Percentiles rank a stretch among this genome's conserved stretches.
phyloP scores from a whole-genome alignment of 2,113 vertebrate genomes.

The Motacilla alba region DNA sequence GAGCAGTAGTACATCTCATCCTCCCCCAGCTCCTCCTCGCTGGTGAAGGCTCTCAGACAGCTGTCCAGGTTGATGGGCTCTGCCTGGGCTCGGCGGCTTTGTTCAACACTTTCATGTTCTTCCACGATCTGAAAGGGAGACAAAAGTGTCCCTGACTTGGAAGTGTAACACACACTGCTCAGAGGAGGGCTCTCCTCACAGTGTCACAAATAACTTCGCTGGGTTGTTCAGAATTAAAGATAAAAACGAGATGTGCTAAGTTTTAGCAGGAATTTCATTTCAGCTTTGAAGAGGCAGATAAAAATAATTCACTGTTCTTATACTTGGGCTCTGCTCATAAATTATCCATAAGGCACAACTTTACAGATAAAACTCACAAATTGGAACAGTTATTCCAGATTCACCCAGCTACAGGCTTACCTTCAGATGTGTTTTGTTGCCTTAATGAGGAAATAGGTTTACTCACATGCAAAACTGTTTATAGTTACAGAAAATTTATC shows the following conservation, averaged over 20 bases:
- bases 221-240: background rate
- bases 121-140: slow-evolving; percentile 83
- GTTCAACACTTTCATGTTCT: slow-evolving; percentile 93
- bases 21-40: slow-evolving; percentile 93
- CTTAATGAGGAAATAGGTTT: background rate
- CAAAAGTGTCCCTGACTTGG: background rate
- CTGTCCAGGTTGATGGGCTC: slow-evolving; percentile 97
- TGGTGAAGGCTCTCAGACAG: slow-evolving; percentile 94
- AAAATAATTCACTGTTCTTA: background rate
- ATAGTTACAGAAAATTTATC: background rate
- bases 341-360: background rate
- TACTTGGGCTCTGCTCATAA: background rate
- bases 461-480: background rate
- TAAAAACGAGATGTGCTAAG: background rate
- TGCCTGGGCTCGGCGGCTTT: slow-evolving; percentile 90
- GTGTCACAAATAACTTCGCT: background rate
- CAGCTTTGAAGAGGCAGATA: background rate
- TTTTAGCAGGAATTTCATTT: background rate
- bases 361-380: background rate
- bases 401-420: background rate
- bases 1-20: slow-evolving; percentile 99
- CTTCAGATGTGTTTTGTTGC: background rate
- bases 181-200: background rate
- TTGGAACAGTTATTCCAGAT: background rate
- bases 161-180: background rate